Conservation (phyloP, 2,888 invertebrate genomes). For the Apantesis nais region DNA sequence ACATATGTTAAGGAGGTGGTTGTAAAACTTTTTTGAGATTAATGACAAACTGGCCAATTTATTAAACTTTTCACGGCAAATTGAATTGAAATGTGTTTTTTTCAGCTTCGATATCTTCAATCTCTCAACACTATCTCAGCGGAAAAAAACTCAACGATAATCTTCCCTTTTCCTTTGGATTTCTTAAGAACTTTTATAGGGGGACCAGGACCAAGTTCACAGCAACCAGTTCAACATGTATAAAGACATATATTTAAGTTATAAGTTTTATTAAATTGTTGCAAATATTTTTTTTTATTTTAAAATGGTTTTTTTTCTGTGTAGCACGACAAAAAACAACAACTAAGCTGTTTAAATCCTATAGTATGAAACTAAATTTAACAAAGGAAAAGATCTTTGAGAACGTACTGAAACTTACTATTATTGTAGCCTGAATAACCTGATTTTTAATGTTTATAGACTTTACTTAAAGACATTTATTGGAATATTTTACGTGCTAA, state of each 20-base stretch:
- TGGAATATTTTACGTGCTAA: neutral
- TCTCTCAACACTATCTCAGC: constrained; percentile 96
- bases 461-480: neutral
- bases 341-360: no score
- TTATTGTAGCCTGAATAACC: no score
- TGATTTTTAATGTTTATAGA: neutral
- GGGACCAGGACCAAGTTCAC: constrained; percentile 57
- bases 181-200: constrained; percentile 84
- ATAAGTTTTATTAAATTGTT: constrained; percentile 22
- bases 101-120: constrained; percentile 93
- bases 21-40: neutral
- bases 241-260: constrained; percentile 31
- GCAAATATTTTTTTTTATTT: neutral
- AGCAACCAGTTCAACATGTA: constrained; percentile 45
- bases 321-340: neutral
- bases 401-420: no score
- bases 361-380: no score
- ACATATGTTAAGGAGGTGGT: no score
- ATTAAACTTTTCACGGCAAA: neutral
- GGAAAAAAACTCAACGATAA: constrained; percentile 97
- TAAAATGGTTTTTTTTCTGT: neutral
- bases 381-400: no score
- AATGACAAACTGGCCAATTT: neutral
- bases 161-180: constrained; percentile 97
- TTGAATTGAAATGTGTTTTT: constrained; percentile 38